Base-by-base conservation (phyloP, 2,113 vertebrate species). In the Heliornis fulica region DNA sequence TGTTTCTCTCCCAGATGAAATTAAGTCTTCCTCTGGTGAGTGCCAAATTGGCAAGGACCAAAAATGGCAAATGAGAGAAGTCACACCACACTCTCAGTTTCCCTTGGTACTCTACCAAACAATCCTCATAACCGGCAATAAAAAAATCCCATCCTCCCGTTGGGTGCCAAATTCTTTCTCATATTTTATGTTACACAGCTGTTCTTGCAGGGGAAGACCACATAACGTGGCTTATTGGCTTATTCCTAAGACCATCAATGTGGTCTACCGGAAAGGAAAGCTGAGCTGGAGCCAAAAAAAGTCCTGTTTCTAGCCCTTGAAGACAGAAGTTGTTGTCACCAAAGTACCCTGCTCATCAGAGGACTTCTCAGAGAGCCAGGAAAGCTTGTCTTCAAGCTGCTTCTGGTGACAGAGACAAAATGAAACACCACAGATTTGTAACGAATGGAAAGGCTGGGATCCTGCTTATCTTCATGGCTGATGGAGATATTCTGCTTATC, bases 1-100 rank as follows among this genome's bases (percentile, higher is more conserved):
- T 75, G 80, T 87, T 87, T 51, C 93, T 92, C 92, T 87, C 83
- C 69, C 77, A 82, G 65, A 89, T 75, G 26, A 95, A 95, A 95
- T 81, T 36, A 85, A 74, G 76, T 60, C 94, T 95, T 97, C 72
- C 83, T 65, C 68, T 71, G 69, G 38, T 2, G 5, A 95, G 28
- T 46, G 65, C 64, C 91, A 95, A 94, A 40, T n/a, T 94, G 89
- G 94, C 68, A 90, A 92, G 89, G 83, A 32, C 36, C 38, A 83
- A 86, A 93, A 94, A 77, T 7, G 32, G 66, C 86, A 89, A 56
- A 56, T 86, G 23, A 80, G 25, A 89, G 50, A 92, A 86, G 59
- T 83, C 63, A 59, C 59, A 84, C 23, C 7, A 4, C 4, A 16
- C 15, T 94, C 69, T 83, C 69, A 36, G 31, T 82, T 89, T 92